Conservation (phyloP, 2,797 vertebrate genomes). For the Tapirus indicus region DNA sequence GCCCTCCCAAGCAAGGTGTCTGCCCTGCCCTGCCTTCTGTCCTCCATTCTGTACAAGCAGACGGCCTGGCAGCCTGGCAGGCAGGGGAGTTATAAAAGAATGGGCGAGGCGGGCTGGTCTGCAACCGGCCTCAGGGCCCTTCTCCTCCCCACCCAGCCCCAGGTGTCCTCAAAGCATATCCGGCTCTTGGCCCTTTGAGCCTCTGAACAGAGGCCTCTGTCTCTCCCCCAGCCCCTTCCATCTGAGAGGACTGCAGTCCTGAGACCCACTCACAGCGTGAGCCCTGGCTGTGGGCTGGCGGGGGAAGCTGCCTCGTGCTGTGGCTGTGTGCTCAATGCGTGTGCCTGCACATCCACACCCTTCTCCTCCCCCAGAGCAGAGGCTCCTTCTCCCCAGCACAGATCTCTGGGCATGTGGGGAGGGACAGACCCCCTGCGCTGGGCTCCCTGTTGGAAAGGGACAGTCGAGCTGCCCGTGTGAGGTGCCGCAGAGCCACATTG, state of each 20-base stretch:
- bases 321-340: not conserved
- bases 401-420: not conserved
- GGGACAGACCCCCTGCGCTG: not conserved
- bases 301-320: not conserved
- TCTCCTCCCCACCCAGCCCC: not conserved
- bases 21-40: not conserved
- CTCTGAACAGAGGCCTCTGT: not conserved
- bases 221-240: not conserved
- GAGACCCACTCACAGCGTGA: not conserved
- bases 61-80: slow-evolving; percentile 25
- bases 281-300: not conserved
- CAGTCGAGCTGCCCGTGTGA: not conserved
- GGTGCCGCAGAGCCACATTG: not conserved
- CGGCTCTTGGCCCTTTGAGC: not conserved
- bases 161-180: not conserved
- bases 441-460: slow-evolving; percentile 36
- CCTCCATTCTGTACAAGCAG: slow-evolving; percentile 3
- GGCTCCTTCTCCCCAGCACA: not conserved
- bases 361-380: not conserved
- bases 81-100: not conserved
- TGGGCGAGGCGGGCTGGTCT: not conserved
- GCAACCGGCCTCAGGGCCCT: not conserved
- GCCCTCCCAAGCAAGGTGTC: not conserved
- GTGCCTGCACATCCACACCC: not conserved
- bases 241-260: not conserved